Conservation (phyloP, 2,797 vertebrate genomes). For the Muscicapa comitata region DNA sequence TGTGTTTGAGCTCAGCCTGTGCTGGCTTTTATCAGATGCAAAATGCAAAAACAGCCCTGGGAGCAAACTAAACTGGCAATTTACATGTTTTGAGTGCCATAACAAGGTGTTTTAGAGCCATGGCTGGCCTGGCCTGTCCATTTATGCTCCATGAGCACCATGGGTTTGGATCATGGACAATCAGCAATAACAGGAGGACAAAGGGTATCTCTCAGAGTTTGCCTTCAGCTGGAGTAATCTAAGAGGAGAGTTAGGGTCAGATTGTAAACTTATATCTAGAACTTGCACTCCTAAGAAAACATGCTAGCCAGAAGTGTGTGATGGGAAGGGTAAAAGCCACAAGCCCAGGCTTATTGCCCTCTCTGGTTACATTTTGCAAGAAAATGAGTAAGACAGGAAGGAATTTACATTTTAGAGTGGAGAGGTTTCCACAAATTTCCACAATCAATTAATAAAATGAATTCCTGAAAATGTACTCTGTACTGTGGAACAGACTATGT, state of each 20-base stretch:
- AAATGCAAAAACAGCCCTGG: neutral
- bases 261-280: neutral
- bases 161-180: fast-evolving
- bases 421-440: neutral
- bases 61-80: neutral
- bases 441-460: neutral
- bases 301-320: neutral
- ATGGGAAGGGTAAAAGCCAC: fast-evolving
- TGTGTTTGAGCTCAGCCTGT: neutral
- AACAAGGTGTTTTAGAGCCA: neutral
- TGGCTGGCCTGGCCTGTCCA: neutral
- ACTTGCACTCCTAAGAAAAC: neutral
- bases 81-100: neutral
- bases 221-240: neutral
- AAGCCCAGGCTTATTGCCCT: neutral
- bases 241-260: neutral
- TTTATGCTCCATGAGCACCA: neutral
- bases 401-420: neutral
- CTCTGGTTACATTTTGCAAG: neutral
- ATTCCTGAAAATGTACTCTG: neutral
- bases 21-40: neutral
- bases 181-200: neutral
- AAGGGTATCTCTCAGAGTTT: neutral
- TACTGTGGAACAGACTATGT: neutral
- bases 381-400: fast-evolving